Base-by-base conservation (phyloP, 2,888 invertebrate species). In the Rhingia campestris region DNA sequence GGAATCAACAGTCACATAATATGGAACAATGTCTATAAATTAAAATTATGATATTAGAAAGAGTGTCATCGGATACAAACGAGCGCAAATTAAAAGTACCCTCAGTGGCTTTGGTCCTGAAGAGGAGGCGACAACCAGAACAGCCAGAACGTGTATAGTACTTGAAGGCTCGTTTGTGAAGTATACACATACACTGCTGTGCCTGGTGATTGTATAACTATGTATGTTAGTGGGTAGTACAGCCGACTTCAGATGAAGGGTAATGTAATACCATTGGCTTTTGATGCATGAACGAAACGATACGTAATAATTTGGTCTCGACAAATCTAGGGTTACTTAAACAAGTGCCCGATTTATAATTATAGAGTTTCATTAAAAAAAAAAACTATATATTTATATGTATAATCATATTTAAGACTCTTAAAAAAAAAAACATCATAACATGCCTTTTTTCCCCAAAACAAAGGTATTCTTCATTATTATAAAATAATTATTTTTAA, bases 41-140 rank as follows among this genome's bases (percentile, higher is more conserved):
- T 86, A 86, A 86, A 86, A 86, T 86, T 86, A 86, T 86, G 86
- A 81, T 86, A 86, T 86, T 81, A 86, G 77, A 86, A 86, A 81
- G 67, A 86, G 76, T 86, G 85, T 86, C 86, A 86, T 79, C 79
- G 75, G 85, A 86, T 81, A 86, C 86, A 85, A 86, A 85, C 81
- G 81, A 86, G 85, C 74, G 39, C 85, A 86, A 86, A 86, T 86
- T 86, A 85, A 86, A 74, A 85, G 85, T 77, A 74, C 81, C 81
- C 81, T 79, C 70, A 58, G 69, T 70, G 63, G 69, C 69, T 63
- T 22, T 69, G 33, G 37, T 58, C 35, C 61, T 67, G 64, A 53
- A 63, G 39, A 63, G 54, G 73, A 63, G 37, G 64, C 63, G 22
- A 56, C 49, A 61, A 73, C 53, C 66, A 22, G n/a, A n/a, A 47